Base-by-base conservation (phyloP, 2,113 vertebrate species). In the Kryptolebias marmoratus region DNA sequence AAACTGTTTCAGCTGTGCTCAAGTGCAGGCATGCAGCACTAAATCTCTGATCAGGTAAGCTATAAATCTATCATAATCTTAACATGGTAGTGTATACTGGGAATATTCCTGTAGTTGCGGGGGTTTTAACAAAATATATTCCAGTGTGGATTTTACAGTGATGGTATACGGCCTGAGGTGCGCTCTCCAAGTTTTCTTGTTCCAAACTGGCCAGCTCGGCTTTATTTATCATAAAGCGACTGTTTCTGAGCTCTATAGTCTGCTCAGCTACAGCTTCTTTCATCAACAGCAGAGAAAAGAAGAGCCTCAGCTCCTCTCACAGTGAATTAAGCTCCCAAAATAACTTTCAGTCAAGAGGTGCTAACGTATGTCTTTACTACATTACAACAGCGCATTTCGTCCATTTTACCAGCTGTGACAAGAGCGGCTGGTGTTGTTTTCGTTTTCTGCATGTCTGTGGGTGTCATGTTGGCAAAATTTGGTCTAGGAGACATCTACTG, bases 251-350 rank as follows among this genome's bases (percentile, higher is more conserved):
- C 80, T 86, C 66, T 72, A 61, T 70, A 64, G 47, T 31, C 63
- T 68, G 72, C 75, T 57, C 73, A 82, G 78, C 16, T 85, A 28
- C 79, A 67, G 60, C 73, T 61, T 84, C 71, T 78, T 63, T 73
- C 69, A 72, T 80, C 82, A 81, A 14, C 44, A 48, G 60, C 22
- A 15, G 0, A 53, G 47, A 13, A 5, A 13, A 49, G 16, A 50
- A 18, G 16, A 50, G 18, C 49, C 49, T 42, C 49, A 9, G 49
- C 49, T 50, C 49, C 49, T 39, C 48, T 42, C 45, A 44, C 45
- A 50, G 13, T 22, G 50, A 53, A 3, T 53, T 53, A n/a, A 27
- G n/a, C 9, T 10, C n/a, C 22, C n/a, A 53, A 11, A 53, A 22
- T 27, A 53, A 27, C 50, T 27, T 22, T 53, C n/a, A 53, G n/a